Conservation (phyloP, 1,140 invertebrate genomes). For the Lysiphlebus fabarum region DNA sequence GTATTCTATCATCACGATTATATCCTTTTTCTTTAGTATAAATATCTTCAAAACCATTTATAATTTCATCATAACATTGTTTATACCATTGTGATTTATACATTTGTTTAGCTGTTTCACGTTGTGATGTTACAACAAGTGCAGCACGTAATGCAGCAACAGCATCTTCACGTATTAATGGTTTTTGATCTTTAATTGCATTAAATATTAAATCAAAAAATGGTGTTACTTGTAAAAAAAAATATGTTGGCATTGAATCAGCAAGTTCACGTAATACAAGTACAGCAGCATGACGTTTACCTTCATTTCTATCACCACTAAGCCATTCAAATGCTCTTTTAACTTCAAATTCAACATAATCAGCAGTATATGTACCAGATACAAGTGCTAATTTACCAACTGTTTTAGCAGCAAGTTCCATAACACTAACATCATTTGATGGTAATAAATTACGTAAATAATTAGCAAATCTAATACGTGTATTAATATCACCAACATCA, state of each 20-base stretch:
- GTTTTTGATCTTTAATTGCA: conserved; percentile 87
- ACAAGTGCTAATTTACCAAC: conserved; percentile 87
- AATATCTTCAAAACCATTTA: conserved; percentile 73
- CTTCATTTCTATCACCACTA: conserved; percentile 81
- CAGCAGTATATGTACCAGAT: conserved; percentile 88
- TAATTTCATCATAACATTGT: conserved; percentile 88
- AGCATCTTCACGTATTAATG: conserved; percentile 87
- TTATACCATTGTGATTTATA: conserved; percentile 88
- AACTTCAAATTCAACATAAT: conserved; percentile 96
- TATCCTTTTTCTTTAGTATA: conserved; percentile 71
- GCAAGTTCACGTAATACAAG: conserved; percentile 91
- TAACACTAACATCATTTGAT: conserved; percentile 85
- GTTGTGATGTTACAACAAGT: conserved; percentile 88
- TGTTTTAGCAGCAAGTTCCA: conserved; percentile 94
- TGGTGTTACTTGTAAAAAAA: conserved; percentile 94
- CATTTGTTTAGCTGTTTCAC: conserved; percentile 87
- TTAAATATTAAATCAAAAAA: conserved; percentile 96
- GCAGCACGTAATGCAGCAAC: conserved; percentile 90
- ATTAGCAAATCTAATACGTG: conserved; percentile 87
- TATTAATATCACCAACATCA: conserved; percentile 88
- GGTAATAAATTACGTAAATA: conserved; percentile 86
- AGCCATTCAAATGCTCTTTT: conserved; percentile 93
- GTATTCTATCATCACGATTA: conserved; percentile 84
- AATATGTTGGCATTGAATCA: conserved; percentile 93
- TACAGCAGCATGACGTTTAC: conserved; percentile 86